Evolutionary conservation across 64 coral and sea anemone genomes (phyloP), one percentile per base, ranked within the genome.

Genomic region (Trachythela sp.): DNA sequence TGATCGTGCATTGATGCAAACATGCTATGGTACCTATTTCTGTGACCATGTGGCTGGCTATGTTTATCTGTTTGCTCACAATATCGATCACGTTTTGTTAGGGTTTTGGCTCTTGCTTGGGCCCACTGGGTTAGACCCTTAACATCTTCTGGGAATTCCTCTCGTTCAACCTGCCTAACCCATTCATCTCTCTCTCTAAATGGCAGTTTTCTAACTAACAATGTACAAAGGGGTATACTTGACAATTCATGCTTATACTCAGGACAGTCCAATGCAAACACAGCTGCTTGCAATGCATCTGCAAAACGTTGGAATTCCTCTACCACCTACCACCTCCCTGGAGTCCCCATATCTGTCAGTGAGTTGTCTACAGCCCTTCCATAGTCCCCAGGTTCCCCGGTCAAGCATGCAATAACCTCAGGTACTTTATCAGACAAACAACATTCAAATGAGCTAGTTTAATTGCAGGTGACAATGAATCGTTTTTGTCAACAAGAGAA

Each of bases 201-300:
- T 0, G 89, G 89, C 20, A 90, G 84, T 39, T 85, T 90, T 15
- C 54, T 50, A 36, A 67, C 77, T 14, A 90, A 90, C 77, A 41
- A 40, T 8, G 84, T 11, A 13, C 36, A 90, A 3, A 90, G 77
- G 27, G 89, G 89, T 26, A 84, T 58, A 42, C 89, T 90, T 26
- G 50, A 30, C 2, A 90, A 39, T 49, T 90, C 89, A 40, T 90
- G 89, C 7, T 4, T 67, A 36, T 84, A 90, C 24, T 31, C 84
- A 24, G 89, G 77, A 26, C 56, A 20, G 77, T 90, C 89, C 56
- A 90, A 17, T 3, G 77, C 50, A 89, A 89, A 89, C 36, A 89
- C 75, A 38, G 88, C 88, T 24, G 70, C 88, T 37, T 89, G 88
- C 48, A 89, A 39, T 33, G 88, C 88, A 83, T 89, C 88, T 4